phyloP scores from a whole-genome alignment of 2,888 invertebrate genomes.

The Dryomyza anilis region DNA sequence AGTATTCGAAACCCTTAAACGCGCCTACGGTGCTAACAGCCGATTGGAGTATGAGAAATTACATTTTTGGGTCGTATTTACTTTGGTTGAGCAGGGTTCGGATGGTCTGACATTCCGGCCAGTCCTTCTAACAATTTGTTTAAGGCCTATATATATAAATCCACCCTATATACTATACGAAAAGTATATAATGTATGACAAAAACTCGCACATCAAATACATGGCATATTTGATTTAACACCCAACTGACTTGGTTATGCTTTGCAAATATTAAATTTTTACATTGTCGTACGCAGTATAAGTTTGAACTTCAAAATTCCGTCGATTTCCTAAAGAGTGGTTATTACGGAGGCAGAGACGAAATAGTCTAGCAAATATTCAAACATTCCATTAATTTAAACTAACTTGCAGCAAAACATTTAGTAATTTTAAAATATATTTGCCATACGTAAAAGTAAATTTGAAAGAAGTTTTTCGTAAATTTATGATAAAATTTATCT shows the following conservation, averaged over 20 bases:
- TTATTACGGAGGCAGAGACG: too few relatives aligned
- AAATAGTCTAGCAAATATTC: too few relatives aligned
- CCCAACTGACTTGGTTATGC: background rate
- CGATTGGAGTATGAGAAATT: constrained; percentile 58
- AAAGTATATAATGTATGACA: background rate
- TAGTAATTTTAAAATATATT: too few relatives aligned
- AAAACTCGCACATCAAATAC: background rate
- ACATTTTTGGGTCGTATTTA: constrained; percentile 32
- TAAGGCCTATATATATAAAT: background rate
- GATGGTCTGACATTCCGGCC: background rate
- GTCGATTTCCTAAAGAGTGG: too few relatives aligned
- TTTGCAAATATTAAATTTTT: too few relatives aligned
- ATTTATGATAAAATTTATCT: too few relatives aligned
- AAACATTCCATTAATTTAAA: too few relatives aligned
- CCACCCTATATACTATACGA: background rate
- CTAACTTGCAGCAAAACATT: too few relatives aligned
- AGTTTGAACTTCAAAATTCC: too few relatives aligned
- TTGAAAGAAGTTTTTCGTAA: too few relatives aligned
- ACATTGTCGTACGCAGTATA: too few relatives aligned
- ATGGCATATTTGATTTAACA: background rate
- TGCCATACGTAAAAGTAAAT: too few relatives aligned
- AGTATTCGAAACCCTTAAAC: background rate
- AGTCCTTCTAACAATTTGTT: background rate
- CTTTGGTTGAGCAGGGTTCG: background rate
- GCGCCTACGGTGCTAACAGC: constrained; percentile 54